Evolutionary conservation across 2,797 vertebrate species (phyloP).

Genomic region (Anas bahamensis): DNA sequence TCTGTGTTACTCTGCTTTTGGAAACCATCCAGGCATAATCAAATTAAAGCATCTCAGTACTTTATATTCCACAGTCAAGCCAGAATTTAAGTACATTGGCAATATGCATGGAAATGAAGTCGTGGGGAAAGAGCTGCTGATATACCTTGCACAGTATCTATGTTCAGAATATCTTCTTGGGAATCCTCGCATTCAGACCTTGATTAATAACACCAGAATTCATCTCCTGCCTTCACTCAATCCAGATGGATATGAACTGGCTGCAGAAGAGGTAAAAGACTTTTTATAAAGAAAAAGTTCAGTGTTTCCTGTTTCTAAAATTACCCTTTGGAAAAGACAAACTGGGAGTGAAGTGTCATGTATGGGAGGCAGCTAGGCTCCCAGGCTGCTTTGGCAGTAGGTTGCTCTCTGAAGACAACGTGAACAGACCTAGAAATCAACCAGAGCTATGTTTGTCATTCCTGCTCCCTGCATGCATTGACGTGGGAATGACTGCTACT

Average conservation of each 20-base stretch:
- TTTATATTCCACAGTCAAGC: slow-evolving; percentile 85
- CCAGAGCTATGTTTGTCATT: not conserved
- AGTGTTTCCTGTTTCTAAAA: not conserved
- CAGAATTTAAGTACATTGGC: slow-evolving; percentile 93
- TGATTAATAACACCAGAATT: slow-evolving; percentile 94
- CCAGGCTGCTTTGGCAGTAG: not conserved
- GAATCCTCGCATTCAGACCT: slow-evolving; percentile 87
- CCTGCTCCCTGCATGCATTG: not conserved
- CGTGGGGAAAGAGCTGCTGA: slow-evolving; percentile 90
- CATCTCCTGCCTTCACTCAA: slow-evolving; percentile 97
- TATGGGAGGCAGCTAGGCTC: not conserved
- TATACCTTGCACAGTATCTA: slow-evolving; percentile 94
- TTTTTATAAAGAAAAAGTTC: not conserved
- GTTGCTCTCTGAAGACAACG: not conserved
- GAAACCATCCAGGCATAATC: not conserved
- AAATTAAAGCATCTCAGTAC: not conserved
- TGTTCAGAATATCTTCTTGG: slow-evolving; percentile 93
- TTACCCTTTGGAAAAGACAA: not conserved
- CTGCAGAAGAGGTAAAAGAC: slow-evolving; percentile 92
- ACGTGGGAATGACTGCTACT: not conserved
- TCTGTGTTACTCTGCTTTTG: not conserved
- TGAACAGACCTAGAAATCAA: not conserved
- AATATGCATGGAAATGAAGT: slow-evolving; percentile 99
- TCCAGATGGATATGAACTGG: slow-evolving; percentile 95
- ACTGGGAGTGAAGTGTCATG: not conserved